Evolutionary conservation across 2,797 vertebrate species (phyloP), one percentile per base, ranked within the genome.

Genomic region (Eidolon dupreanum): DNA sequence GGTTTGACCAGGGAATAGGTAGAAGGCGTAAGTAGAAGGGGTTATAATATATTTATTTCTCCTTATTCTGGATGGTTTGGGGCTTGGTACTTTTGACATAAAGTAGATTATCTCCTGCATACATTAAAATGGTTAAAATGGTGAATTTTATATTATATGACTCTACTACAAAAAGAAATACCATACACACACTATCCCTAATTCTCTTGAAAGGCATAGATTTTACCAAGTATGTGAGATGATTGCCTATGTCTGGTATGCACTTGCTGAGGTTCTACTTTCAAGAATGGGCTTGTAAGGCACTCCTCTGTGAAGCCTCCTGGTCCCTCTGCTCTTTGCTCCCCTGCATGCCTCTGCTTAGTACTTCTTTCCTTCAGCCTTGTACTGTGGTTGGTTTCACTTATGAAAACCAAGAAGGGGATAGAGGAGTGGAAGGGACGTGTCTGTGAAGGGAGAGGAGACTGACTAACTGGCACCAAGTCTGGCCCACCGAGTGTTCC

Each of bases 121-220:
- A 71, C 26, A 85, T 96, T 65, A 68, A 87, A 77, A 71, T 82
- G 51, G 79, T 79, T 77, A 66, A 65, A 77, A 49, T 59, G 65
- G 65, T 71, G 33, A 78, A 71, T 77, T 87, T 78, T 86, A 33
- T 49, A n/a, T 51, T 61, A 70, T 51, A 7, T 51, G 51, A 85
- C 74, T 70, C 88, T 68, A 31, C 53, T 31, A n/a, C 26, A n/a
- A 73, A 78, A 61, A 55, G 46, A 12, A 49, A 10, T 55, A 31
- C 8, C 19, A 51, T 4, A 16, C 7, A 20, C 5, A n/a, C 31
- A 6, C 13, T 41, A 88, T n/a, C 11, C 92, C 41, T 49, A 43
- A n/a, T 41, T 77, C 79, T 93, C 66, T 70, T 26, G n/a, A 88
- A 79, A 82, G 63, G 41, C 0, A 3, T 9, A 20, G 28, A 9